Evolutionary conservation across 1,140 invertebrate genomes (phyloP).

Genomic region (Formica selysi): DNA sequence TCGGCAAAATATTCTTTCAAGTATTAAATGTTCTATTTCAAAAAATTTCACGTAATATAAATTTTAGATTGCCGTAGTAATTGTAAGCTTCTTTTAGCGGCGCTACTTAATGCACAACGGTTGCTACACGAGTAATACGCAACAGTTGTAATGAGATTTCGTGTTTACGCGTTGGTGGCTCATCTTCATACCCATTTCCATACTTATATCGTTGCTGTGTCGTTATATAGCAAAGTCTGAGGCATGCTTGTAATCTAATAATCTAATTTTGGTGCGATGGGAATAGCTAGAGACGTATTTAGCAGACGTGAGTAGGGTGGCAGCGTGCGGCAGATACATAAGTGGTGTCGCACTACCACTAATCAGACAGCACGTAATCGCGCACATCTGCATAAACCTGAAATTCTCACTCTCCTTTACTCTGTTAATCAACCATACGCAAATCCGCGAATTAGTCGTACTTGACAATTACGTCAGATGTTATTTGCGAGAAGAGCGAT

Average conservation of each 20-base stretch:
- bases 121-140: not conserved
- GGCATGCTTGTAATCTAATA: slow-evolving; percentile 74
- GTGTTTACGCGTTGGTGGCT: slow-evolving; percentile 27
- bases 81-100: not conserved
- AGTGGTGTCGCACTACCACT: slow-evolving; percentile 49
- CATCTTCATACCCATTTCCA: slow-evolving; percentile 72
- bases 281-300: slow-evolving; percentile 45
- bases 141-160: slow-evolving; percentile 32
- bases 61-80: slow-evolving; percentile 7
- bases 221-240: slow-evolving; percentile 12
- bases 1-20: not conserved
- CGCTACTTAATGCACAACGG: not conserved
- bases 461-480: slow-evolving; percentile 14
- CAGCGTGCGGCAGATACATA: not conserved
- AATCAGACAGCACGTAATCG: slow-evolving; percentile 71
- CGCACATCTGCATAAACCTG: slow-evolving; percentile 70
- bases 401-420: slow-evolving; percentile 56
- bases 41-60: not conserved
- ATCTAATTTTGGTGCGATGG: slow-evolving; percentile 69
- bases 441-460: slow-evolving; percentile 28
- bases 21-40: slow-evolving; percentile 9
- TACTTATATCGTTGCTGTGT: slow-evolving; percentile 65
- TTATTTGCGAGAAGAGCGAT: not conserved
- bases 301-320: not conserved
- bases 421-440: not conserved